A percentile compares a stretch with the other conserved stretches of the same genome.
Evolutionary conservation across 2,113 vertebrate genomes (phyloP).

Genomic region (Mus pahari): DNA sequence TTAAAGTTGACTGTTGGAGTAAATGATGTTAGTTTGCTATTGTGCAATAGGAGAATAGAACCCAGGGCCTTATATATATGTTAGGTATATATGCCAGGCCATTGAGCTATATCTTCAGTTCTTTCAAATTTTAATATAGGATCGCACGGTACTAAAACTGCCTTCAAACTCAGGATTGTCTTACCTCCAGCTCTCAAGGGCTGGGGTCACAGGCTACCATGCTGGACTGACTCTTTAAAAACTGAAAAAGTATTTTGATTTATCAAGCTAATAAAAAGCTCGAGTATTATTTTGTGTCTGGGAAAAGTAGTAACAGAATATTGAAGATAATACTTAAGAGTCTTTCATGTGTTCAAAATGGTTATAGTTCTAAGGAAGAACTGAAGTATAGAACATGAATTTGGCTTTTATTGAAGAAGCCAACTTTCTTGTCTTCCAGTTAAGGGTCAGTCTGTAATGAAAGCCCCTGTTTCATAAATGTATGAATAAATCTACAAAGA

Average conservation of each 20-base stretch:
- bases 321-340: not conserved
- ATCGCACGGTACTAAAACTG: not conserved
- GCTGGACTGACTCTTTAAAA: not conserved
- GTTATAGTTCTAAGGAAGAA: not conserved
- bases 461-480: not conserved
- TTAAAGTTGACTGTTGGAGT: not conserved
- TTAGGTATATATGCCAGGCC: too few species aligned
- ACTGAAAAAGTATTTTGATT: constrained; percentile 27
- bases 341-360: not conserved
- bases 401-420: not conserved
- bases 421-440: not conserved
- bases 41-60: not conserved
- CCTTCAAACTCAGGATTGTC: not conserved
- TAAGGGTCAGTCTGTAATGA: not conserved
- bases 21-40: not conserved
- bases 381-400: not conserved
- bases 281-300: not conserved
- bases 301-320: constrained; percentile 15
- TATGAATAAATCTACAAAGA: not conserved
- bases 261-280: not conserved
- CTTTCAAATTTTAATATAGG: not conserved
- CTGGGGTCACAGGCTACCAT: not conserved
- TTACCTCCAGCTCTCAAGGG: not conserved
- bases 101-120: not conserved
- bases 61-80: not conserved